Percentiles rank a stretch among this genome's conserved stretches.
phyloP scores from a whole-genome alignment of 2,888 invertebrate genomes.

The Yponomeuta sedellus region DNA sequence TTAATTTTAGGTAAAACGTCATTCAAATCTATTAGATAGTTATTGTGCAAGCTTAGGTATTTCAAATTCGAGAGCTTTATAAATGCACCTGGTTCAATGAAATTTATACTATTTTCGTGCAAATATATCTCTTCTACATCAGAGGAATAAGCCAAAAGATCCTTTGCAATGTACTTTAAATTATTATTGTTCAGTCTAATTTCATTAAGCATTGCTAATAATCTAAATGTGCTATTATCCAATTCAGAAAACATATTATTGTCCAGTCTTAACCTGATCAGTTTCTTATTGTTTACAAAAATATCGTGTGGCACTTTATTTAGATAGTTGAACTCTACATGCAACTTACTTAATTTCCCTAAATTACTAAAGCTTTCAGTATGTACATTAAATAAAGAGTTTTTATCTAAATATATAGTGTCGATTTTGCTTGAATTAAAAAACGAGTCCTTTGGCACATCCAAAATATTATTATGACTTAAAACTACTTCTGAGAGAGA shows the following conservation, averaged over 20 bases:
- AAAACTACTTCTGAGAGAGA: slow-evolving; percentile 87
- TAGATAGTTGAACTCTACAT: slow-evolving; percentile 90
- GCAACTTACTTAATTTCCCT: slow-evolving; percentile 85
- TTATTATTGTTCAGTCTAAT: slow-evolving; percentile 90
- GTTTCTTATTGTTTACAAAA: slow-evolving; percentile 84
- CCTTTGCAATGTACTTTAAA: slow-evolving; percentile 82
- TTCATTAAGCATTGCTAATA: slow-evolving; percentile 83
- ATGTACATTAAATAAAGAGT: slow-evolving; percentile 89
- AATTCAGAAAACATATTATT: slow-evolving; percentile 88
- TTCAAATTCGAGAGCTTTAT: slow-evolving; percentile 83
- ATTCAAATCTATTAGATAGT: slow-evolving; percentile 83
- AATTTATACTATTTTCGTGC: slow-evolving; percentile 89
- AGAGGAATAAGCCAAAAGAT: slow-evolving; percentile 86
- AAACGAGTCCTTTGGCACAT: slow-evolving; percentile 89
- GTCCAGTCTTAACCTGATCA: slow-evolving; percentile 89
- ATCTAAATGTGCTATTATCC: slow-evolving; percentile 86
- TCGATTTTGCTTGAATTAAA: slow-evolving; percentile 86
- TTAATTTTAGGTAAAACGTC: slow-evolving; percentile 85
- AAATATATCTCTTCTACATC: slow-evolving; percentile 88
- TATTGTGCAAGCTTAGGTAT: slow-evolving; percentile 90
- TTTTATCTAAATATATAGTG: slow-evolving; percentile 89
- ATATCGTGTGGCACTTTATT: slow-evolving; percentile 86
- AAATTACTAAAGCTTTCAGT: slow-evolving; percentile 86
- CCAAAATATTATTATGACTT: slow-evolving; percentile 92
- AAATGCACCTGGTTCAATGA: slow-evolving; percentile 88